Conservation (phyloP, 1,140 invertebrate genomes). For the Drosophila paulistorum region DNA sequence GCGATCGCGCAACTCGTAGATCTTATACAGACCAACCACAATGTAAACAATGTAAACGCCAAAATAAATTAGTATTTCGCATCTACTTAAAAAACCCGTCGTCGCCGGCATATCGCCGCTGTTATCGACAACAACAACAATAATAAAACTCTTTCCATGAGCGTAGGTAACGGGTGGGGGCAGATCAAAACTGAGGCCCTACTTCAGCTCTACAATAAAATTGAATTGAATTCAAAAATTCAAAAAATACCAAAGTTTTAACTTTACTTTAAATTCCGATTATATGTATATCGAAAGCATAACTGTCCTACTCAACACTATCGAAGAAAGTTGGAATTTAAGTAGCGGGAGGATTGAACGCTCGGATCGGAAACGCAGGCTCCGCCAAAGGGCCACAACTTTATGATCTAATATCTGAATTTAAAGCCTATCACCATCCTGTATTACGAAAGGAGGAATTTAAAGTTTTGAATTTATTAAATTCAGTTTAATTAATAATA, state of each 20-base stretch:
- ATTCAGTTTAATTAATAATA: not conserved
- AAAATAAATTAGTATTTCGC: constrained; percentile 67
- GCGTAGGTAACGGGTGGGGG: not conserved
- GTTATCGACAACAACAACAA: constrained; percentile 25
- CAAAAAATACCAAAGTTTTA: not conserved
- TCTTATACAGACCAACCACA: constrained; percentile 64
- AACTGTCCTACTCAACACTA: too few species aligned
- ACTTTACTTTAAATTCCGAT: not conserved
- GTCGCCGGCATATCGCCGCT: constrained; percentile 34
- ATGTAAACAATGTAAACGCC: constrained; percentile 65
- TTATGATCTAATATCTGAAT: too few species aligned
- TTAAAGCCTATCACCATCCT: too few species aligned
- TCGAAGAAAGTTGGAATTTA: not conserved
- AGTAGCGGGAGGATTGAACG: not conserved
- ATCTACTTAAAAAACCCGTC: constrained; percentile 44
- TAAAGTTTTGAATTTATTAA: too few species aligned
- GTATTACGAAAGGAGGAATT: not conserved
- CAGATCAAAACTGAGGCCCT: not conserved
- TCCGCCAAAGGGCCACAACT: too few species aligned
- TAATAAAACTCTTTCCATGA: not conserved
- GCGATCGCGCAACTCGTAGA: constrained; percentile 57
- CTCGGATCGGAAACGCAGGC: too few species aligned
- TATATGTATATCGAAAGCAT: not conserved
- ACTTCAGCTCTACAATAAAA: not conserved
- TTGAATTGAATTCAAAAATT: not conserved